A percentile compares a stretch with the other conserved stretches of the same genome.
phyloP scores from a whole-genome alignment of 2,797 vertebrate genomes.

The Paratrypauchen microcephalus region DNA sequence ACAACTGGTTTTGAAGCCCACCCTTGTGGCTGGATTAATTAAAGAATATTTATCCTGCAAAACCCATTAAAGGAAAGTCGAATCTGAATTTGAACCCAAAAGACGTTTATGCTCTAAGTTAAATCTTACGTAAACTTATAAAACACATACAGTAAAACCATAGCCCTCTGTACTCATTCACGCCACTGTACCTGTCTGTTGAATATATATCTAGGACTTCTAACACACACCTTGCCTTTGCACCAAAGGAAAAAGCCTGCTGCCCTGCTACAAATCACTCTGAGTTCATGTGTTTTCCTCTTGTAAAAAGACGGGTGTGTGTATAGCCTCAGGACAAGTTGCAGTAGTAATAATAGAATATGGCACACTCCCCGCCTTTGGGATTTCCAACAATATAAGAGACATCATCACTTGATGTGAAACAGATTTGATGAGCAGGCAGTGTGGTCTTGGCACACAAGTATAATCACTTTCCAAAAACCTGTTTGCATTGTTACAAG shows the following conservation, averaged over 20 bases:
- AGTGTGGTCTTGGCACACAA: constrained; percentile 56
- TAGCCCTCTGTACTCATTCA: neutral
- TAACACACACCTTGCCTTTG: constrained; percentile 41
- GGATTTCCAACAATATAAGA: constrained; percentile 67
- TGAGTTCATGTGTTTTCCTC: constrained; percentile 55
- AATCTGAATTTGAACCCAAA: too few species aligned
- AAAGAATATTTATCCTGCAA: neutral
- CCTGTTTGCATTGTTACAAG: neutral
- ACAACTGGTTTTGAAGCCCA: neutral
- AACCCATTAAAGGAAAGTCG: too few species aligned
- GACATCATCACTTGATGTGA: constrained; percentile 59
- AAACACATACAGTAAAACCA: neutral
- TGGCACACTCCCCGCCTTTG: constrained; percentile 55
- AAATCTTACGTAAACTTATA: constrained; percentile 4
- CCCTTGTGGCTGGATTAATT: neutral
- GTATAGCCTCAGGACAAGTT: constrained; percentile 51
- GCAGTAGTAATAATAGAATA: constrained; percentile 57
- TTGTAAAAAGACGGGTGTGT: constrained; percentile 63
- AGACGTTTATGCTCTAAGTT: neutral
- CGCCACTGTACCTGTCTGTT: constrained; percentile 14
- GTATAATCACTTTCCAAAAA: constrained; percentile 31
- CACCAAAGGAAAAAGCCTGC: constrained; percentile 49
- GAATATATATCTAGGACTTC: constrained; percentile 20
- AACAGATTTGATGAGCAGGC: constrained; percentile 59
- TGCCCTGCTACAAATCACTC: constrained; percentile 58